Evolutionary conservation across 2,888 invertebrate genomes (phyloP).

Genomic region (Apomyelois bistriatella): DNA sequence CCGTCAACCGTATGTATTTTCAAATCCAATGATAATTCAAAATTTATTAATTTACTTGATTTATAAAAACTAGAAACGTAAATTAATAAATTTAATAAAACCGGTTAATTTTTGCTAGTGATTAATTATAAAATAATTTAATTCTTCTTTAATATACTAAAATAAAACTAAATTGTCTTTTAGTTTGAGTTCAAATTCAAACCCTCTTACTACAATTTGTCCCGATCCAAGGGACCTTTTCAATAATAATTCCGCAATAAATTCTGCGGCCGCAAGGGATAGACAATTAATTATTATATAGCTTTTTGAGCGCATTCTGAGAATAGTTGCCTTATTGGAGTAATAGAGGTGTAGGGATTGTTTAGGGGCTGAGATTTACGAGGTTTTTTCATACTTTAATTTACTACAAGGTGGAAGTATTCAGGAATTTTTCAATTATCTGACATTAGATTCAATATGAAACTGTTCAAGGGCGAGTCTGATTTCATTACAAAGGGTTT

Average conservation of each 20-base stretch:
- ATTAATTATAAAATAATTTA: no score
- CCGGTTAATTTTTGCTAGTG: no score
- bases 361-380: conserved; percentile 5
- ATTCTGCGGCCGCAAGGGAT: conserved; percentile 53
- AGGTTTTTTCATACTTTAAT: neutral
- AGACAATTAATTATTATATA: conserved; percentile 65
- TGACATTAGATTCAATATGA: no score
- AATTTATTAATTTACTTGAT: no score
- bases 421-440: no score
- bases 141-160: neutral
- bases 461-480: no score
- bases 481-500: no score
- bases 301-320: conserved; percentile 54
- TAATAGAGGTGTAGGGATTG: conserved; percentile 15
- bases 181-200: neutral
- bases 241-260: conserved; percentile 67
- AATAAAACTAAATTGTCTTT: neutral
- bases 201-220: conserved; percentile 43
- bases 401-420: neutral
- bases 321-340: conserved; percentile 55
- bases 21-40: no score
- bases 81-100: no score
- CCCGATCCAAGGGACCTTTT: conserved; percentile 48
- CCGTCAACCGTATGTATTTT: no score
- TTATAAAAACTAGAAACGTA: no score